These are phyloP conservation scores for Dusona sp. DNA, from an alignment of 2,888 invertebrate species.

Conservation along the genomic window DNA sequence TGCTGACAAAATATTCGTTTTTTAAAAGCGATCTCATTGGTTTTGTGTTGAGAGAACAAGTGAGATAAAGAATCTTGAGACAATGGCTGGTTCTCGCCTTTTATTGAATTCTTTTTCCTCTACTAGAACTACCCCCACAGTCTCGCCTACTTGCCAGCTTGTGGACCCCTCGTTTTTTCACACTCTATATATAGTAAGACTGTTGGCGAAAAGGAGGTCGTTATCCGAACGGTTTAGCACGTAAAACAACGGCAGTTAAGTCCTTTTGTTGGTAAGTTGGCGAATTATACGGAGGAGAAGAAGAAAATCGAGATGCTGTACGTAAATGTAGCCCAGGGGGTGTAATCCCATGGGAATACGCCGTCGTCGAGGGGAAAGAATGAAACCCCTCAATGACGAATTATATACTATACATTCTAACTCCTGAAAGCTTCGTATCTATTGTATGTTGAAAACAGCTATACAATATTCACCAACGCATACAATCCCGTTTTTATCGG, in stretches of 20 bases:
- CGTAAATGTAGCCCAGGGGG: constrained; percentile 79
- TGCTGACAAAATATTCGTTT: constrained; percentile 57
- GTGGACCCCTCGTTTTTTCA: constrained; percentile 32
- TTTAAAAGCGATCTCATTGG: constrained; percentile 28
- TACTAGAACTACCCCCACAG: constrained; percentile 43
- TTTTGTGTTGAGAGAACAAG: constrained; percentile 2
- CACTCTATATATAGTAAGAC: constrained; percentile 18
- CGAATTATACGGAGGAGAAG: constrained; percentile 31
- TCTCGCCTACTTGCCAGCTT: constrained; percentile 36
- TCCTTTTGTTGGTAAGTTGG: constrained; percentile 58
- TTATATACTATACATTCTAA: constrained; percentile 66
- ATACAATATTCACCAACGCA: constrained; percentile 41
- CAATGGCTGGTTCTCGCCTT: constrained; percentile 76
- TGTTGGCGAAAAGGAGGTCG: constrained; percentile 8
- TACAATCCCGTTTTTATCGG: constrained; percentile 59
- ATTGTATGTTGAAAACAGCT: constrained; percentile 42
- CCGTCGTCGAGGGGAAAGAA: constrained; percentile 53
- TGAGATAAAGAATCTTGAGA: constrained; percentile 73
- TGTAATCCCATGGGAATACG: constrained; percentile 77
- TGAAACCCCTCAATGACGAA: constrained; percentile 53
- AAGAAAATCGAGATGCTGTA: constrained; percentile 73
- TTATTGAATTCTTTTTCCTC: constrained; percentile 80
- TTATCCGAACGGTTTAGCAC: neutral
- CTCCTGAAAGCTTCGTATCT: constrained; percentile 64
- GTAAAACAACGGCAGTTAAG: neutral